A percentile compares a stretch with the other conserved stretches of the same genome.
phyloP scores from a whole-genome alignment of 2,888 invertebrate species.

The Crepidodera aurea region DNA sequence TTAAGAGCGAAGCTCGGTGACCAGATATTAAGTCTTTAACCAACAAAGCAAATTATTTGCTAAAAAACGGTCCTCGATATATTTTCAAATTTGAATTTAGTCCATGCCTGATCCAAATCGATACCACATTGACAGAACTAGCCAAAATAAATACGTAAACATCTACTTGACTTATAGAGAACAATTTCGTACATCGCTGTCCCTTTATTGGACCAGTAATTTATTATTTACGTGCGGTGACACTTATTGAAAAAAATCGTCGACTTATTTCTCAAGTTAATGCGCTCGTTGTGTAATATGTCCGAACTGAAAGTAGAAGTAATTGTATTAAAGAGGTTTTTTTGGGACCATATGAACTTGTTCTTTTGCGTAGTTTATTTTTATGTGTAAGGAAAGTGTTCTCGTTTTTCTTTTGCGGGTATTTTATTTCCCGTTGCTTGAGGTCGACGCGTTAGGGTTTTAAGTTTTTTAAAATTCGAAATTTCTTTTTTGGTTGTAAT shows the following conservation, averaged over 20 bases:
- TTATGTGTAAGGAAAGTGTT: conserved; percentile 23
- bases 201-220: conserved; percentile 38
- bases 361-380: conserved; percentile 17
- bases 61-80: too few relatives aligned
- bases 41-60: too few relatives aligned
- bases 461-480: too few relatives aligned
- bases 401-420: background rate
- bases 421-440: too few relatives aligned
- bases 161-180: conserved; percentile 34
- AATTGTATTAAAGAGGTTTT: conserved; percentile 29
- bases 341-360: conserved; percentile 18
- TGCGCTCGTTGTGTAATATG: conserved; percentile 29
- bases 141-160: conserved; percentile 38
- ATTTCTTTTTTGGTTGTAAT: too few relatives aligned
- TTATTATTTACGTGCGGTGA: conserved; percentile 37
- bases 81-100: background rate
- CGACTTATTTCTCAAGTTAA: conserved; percentile 36
- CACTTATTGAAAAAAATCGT: conserved; percentile 38
- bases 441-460: too few relatives aligned
- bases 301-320: conserved; percentile 25
- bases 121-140: conserved; percentile 24
- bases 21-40: too few relatives aligned
- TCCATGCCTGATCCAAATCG: conserved; percentile 9
- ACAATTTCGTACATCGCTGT: conserved; percentile 35
- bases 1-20: too few relatives aligned